These are phyloP conservation scores for Tolmerus cingulatus DNA, from an alignment of 2,888 invertebrate genomes.

Conservation along the genomic window DNA sequence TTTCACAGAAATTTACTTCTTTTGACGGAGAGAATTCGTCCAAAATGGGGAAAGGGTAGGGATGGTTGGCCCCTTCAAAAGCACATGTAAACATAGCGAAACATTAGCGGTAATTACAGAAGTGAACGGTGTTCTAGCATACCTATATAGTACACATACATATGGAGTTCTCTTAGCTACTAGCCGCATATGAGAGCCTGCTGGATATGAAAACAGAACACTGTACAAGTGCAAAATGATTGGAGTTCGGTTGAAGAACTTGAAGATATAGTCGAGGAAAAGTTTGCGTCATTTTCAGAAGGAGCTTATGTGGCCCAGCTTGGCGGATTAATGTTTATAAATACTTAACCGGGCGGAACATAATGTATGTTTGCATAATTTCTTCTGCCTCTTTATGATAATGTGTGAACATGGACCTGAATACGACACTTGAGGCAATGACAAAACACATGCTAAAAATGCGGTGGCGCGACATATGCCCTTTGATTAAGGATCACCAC, in stretches of 20 bases:
- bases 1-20: constrained; percentile 9
- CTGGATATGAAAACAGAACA: background rate
- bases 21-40: background rate
- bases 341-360: constrained; percentile 28
- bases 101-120: constrained; percentile 40
- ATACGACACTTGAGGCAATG: constrained; percentile 20
- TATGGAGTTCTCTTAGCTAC: background rate
- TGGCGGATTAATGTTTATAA: background rate
- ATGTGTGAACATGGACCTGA: constrained; percentile 4
- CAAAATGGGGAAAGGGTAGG: background rate
- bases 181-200: background rate
- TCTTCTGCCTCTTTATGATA: constrained; percentile 36
- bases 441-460: constrained; percentile 6
- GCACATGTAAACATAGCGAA: constrained; percentile 34
- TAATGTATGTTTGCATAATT: constrained; percentile 37
- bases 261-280: constrained; percentile 23
- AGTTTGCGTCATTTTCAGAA: background rate
- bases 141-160: too few relatives aligned
- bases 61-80: background rate
- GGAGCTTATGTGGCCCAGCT: background rate
- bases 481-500: constrained; percentile 12
- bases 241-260: constrained; percentile 16
- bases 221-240: constrained; percentile 21
- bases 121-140: constrained; percentile 31
- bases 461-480: constrained; percentile 17